Evolutionary conservation across 2,888 invertebrate genomes (phyloP).

Genomic region (Platerodrilus igneus): DNA sequence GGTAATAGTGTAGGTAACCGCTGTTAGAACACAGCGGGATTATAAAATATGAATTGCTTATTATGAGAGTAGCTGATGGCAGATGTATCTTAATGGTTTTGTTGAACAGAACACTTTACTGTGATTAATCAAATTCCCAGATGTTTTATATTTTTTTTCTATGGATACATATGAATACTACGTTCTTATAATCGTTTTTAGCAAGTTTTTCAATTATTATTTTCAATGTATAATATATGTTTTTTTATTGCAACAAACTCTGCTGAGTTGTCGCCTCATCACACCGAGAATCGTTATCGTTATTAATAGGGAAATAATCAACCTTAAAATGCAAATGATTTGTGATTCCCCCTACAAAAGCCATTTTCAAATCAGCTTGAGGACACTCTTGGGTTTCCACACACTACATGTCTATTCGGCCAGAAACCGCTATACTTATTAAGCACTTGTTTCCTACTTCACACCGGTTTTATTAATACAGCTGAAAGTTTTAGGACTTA

Average conservation of each 20-base stretch:
- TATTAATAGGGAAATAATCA: conserved; percentile 32
- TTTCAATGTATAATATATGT: too few relatives aligned
- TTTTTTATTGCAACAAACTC: too few relatives aligned
- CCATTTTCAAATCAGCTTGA: conserved; percentile 29
- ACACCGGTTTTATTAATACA: too few relatives aligned
- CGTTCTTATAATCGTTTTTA: too few relatives aligned
- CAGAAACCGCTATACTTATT: conserved; percentile 26
- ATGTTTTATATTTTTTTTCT: conserved; percentile 13
- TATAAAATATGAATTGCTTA: conserved; percentile 4
- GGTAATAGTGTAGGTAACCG: too few relatives aligned
- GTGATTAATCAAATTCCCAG: conserved; percentile 16
- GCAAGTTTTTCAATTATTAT: too few relatives aligned
- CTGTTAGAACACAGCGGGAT: conserved; percentile 2
- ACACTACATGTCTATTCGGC: conserved; percentile 22
- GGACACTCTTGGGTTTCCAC: conserved; percentile 28
- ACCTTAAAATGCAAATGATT: conserved; percentile 32
- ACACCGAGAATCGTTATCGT: conserved; percentile 29
- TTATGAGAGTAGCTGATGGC: conserved; percentile 18
- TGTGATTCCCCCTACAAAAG: conserved; percentile 29
- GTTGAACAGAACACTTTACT: conserved; percentile 21
- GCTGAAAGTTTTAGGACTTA: too few relatives aligned
- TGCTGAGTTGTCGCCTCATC: too few relatives aligned
- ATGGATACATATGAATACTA: too few relatives aligned
- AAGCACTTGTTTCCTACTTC: conserved; percentile 19
- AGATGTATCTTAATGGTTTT: conserved; percentile 23